phyloP scores from a whole-genome alignment of 2,888 invertebrate species.

The Cerastis rubricosa region DNA sequence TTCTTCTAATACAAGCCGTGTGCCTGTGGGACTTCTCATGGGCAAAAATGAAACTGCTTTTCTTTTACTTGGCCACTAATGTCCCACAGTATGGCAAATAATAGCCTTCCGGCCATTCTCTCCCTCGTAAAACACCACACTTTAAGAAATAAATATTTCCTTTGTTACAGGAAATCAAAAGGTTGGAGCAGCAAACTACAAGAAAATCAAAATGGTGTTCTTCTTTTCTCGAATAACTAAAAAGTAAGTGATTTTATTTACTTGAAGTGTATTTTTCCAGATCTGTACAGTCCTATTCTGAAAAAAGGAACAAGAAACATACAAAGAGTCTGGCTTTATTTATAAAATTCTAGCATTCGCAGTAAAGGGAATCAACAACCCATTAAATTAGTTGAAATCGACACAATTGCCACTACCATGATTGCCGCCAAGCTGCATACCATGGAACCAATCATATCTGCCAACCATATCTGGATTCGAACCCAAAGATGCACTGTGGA shows the following conservation, averaged over 20 bases:
- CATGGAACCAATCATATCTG: neutral
- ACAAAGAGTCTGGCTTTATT: neutral
- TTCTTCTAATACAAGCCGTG: no score
- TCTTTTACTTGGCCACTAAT: no score
- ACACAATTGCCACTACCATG: no score
- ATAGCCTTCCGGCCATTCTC: no score
- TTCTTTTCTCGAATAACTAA: conserved; percentile 80
- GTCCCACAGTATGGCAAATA: no score
- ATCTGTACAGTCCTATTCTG: neutral
- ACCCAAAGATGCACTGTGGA: neutral
- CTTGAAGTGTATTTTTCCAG: neutral
- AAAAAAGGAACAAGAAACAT: neutral
- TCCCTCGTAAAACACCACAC: no score
- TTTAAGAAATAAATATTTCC: neutral
- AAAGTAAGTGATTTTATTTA: conserved; percentile 75
- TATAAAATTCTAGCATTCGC: neutral
- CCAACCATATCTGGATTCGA: neutral
- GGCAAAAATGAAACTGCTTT: no score
- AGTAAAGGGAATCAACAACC: neutral
- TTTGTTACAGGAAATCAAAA: conserved; percentile 61
- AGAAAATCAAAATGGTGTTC: conserved; percentile 79
- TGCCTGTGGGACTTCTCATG: no score
- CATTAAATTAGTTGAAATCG: neutral
- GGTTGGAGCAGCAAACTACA: conserved; percentile 13
- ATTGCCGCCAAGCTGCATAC: neutral